Conservation (phyloP, 2,113 vertebrate species). For the Otocyon megalotis region DNA sequence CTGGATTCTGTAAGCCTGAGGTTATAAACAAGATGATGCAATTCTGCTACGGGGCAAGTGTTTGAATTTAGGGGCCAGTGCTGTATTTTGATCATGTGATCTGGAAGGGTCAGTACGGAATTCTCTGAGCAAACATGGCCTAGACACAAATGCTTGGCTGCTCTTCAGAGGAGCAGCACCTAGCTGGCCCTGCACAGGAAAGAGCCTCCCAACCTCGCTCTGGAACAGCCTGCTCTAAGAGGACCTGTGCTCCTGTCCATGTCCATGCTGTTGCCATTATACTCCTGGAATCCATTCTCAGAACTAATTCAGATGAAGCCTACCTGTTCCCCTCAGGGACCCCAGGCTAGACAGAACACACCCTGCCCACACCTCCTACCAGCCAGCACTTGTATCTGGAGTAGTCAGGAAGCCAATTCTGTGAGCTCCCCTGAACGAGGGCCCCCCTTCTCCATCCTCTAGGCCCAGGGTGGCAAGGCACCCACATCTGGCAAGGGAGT, state of each 20-base stretch:
- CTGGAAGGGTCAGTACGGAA: neutral
- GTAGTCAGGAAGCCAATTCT: neutral
- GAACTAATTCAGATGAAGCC: neutral
- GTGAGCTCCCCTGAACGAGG: neutral
- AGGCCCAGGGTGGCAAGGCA: neutral
- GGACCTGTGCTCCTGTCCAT: neutral
- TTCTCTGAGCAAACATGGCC: neutral
- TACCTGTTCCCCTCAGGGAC: neutral
- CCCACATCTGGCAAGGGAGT: neutral
- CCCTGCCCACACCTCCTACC: neutral
- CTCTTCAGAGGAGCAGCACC: neutral
- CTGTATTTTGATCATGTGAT: neutral
- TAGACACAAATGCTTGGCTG: neutral
- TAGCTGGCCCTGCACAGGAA: neutral
- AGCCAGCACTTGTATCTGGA: neutral
- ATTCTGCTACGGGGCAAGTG: constrained; percentile 22
- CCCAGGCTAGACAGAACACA: neutral
- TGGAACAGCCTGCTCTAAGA: neutral
- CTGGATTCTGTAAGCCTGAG: constrained; percentile 20
- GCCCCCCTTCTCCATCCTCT: neutral
- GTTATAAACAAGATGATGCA: neutral
- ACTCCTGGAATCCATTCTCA: neutral
- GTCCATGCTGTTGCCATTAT: neutral
- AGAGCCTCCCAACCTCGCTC: neutral
- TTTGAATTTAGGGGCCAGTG: neutral